A percentile compares a stretch with the other conserved stretches of the same genome.
phyloP scores from a whole-genome alignment of 2,888 invertebrate species.

The Brachyptera risi region DNA sequence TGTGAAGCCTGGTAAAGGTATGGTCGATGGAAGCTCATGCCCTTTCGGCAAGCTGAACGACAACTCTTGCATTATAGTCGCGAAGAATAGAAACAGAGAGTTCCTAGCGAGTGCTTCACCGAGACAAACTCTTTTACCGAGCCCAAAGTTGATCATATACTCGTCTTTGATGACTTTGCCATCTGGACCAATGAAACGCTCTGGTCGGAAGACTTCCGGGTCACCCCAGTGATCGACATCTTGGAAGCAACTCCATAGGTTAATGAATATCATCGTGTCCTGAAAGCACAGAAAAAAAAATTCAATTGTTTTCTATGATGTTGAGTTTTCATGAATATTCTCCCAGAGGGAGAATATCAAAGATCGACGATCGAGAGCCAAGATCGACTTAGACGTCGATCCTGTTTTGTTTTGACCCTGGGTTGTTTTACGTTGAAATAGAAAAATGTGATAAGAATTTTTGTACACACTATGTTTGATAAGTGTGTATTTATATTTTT shows the following conservation, averaged over 20 bases:
- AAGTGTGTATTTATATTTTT: too few relatives aligned
- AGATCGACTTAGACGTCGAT: too few relatives aligned
- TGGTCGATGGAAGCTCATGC: constrained; percentile 26
- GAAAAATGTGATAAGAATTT: too few relatives aligned
- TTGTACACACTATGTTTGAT: too few relatives aligned
- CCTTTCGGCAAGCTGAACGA: constrained; percentile 29
- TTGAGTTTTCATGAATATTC: too few relatives aligned
- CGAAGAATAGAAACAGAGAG: constrained; percentile 33
- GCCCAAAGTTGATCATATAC: constrained; percentile 33
- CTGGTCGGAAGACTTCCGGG: constrained; percentile 35
- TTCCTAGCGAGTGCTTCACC: constrained; percentile 34
- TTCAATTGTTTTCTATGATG: too few relatives aligned
- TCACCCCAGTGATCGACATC: constrained; percentile 35
- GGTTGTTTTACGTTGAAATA: too few relatives aligned
- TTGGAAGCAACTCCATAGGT: constrained; percentile 30
- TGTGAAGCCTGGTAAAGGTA: constrained; percentile 30
- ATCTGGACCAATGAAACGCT: constrained; percentile 32
- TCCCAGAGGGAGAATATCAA: too few relatives aligned
- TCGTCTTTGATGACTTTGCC: constrained; percentile 32
- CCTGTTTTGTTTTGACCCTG: too few relatives aligned
- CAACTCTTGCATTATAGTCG: constrained; percentile 34
- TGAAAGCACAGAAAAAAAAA: too few relatives aligned
- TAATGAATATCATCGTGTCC: constrained; percentile 30
- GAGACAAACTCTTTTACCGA: constrained; percentile 34
- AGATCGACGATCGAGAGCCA: too few relatives aligned